Conservation (phyloP, 2,888 invertebrate genomes). For the Amiota communis region DNA sequence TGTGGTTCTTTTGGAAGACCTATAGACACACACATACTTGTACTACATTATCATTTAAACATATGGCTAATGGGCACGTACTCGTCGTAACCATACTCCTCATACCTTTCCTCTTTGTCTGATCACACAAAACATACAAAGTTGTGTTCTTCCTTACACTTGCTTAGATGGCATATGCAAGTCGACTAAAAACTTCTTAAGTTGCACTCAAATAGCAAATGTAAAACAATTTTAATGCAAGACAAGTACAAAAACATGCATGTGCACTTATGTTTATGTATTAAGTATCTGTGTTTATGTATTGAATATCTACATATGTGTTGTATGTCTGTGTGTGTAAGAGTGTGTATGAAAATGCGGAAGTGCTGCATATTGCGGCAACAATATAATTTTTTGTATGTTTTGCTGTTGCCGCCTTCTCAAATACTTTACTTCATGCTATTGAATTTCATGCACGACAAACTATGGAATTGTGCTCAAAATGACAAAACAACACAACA, state of each 20-base stretch:
- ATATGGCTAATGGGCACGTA: too few species aligned
- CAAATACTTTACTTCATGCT: not conserved
- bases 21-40: too few species aligned
- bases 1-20: too few species aligned
- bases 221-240: not conserved
- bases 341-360: constrained; percentile 6
- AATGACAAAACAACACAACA: not conserved
- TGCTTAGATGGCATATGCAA: not conserved
- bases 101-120: too few species aligned
- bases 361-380: constrained; percentile 10
- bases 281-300: too few species aligned
- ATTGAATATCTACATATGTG: too few species aligned
- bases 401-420: not conserved
- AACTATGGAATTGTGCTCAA: not conserved
- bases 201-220: not conserved
- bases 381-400: constrained; percentile 1
- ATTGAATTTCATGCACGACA: constrained; percentile 16
- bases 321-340: not conserved
- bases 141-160: too few species aligned
- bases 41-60: too few species aligned
- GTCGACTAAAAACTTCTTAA: constrained; percentile 1
- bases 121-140: too few species aligned
- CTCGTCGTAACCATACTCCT: too few species aligned
- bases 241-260: not conserved
- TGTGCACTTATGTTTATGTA: too few species aligned